These are phyloP conservation scores for Crocallis elinguaria DNA, from an alignment of 2,888 invertebrate species.

Conservation along the genomic window DNA sequence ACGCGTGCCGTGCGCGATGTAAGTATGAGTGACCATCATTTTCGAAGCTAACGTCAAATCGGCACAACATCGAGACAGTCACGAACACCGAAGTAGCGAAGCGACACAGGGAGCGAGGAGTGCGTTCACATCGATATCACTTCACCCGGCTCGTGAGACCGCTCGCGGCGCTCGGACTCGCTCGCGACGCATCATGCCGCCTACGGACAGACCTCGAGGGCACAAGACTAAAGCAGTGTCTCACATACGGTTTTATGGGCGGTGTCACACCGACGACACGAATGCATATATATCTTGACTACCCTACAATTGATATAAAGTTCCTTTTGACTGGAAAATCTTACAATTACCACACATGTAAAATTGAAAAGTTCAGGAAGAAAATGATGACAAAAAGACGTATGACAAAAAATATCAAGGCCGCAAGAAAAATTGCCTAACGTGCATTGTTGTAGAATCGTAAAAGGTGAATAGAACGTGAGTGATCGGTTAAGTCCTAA, in stretches of 20 bases:
- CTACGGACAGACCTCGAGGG: constrained; percentile 49
- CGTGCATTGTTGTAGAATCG: constrained; percentile 62
- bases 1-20: constrained; percentile 48
- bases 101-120: constrained; percentile 63
- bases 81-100: constrained; percentile 66
- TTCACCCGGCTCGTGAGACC: constrained; percentile 29
- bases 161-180: not conserved
- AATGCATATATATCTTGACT: constrained; percentile 12
- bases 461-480: constrained; percentile 58
- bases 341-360: constrained; percentile 69
- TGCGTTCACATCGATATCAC: constrained; percentile 53
- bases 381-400: constrained; percentile 56
- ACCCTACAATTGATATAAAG: not conserved
- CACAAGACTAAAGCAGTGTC: constrained; percentile 52
- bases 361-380: constrained; percentile 69
- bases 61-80: constrained; percentile 68
- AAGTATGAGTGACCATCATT: constrained; percentile 63
- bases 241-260: constrained; percentile 29
- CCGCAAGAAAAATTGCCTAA: constrained; percentile 55
- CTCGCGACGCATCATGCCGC: constrained; percentile 22
- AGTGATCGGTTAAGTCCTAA: constrained; percentile 69
- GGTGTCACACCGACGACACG: constrained; percentile 36
- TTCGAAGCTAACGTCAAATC: constrained; percentile 64
- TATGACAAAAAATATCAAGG: constrained; percentile 57
- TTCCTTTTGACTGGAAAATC: constrained; percentile 50